A percentile compares a stretch with the other conserved stretches of the same genome.
phyloP scores from a whole-genome alignment of 2,888 invertebrate genomes.

The Calliscelio sp. region DNA sequence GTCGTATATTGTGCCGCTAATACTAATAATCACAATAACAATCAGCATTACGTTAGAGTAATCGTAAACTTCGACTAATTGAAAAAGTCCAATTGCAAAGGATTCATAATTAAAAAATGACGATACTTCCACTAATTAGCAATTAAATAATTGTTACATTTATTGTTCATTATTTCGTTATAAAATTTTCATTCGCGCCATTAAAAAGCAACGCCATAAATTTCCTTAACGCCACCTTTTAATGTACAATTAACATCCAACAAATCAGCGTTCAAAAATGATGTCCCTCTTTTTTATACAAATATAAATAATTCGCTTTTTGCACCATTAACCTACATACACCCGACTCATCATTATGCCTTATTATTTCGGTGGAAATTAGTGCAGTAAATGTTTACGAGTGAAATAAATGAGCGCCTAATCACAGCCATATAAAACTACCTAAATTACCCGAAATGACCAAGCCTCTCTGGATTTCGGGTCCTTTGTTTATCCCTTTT shows the following conservation, averaged over 20 bases:
- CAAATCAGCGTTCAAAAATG: too few relatives aligned
- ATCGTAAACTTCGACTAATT: slow-evolving; percentile 48
- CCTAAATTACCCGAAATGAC: slow-evolving; percentile 59
- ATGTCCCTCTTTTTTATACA: too few relatives aligned
- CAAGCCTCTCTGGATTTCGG: slow-evolving; percentile 54
- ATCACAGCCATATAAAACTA: slow-evolving; percentile 37
- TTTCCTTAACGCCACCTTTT: slow-evolving; percentile 27
- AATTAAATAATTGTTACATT: slow-evolving; percentile 31
- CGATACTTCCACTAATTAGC: slow-evolving; percentile 4
- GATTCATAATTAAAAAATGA: background rate
- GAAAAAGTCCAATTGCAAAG: background rate
- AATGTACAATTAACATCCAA: slow-evolving; percentile 26
- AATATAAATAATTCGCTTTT: too few relatives aligned
- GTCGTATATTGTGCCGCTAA: slow-evolving; percentile 29
- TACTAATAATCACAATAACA: too few relatives aligned
- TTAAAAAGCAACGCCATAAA: too few relatives aligned
- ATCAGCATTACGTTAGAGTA: slow-evolving; percentile 39
- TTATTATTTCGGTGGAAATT: slow-evolving; percentile 31
- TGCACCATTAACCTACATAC: slow-evolving; percentile 64
- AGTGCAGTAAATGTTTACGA: slow-evolving; percentile 46
- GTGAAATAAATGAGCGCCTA: slow-evolving; percentile 51
- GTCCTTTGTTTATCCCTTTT: slow-evolving; percentile 40
- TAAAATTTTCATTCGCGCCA: slow-evolving; percentile 21
- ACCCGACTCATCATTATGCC: slow-evolving; percentile 24
- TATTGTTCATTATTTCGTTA: background rate